Base-by-base conservation (phyloP, 2,888 invertebrate genomes). In the Teinopalpus imperialis region DNA sequence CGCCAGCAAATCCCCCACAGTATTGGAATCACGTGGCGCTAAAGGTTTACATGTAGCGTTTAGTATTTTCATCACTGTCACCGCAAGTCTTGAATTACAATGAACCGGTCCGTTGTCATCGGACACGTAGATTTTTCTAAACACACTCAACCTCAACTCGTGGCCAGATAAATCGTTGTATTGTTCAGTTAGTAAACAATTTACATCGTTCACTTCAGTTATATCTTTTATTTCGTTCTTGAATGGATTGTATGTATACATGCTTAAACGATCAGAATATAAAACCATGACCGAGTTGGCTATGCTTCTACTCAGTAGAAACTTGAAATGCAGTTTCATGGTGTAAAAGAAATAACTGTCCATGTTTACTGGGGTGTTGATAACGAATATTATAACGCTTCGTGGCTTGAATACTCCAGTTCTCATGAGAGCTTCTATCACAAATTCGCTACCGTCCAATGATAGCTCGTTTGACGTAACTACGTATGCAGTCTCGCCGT, bases 161-260 rank as follows among this genome's bases (percentile, higher is more conserved):
- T 69, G 58, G 1, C 82, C 82, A 51, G 75, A 66, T 3, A 87
- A 64, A 52, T 88, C 73, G 14, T 76, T 53, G 39, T 82, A 85
- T 48, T 80, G 81, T 5, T 54, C 52, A 6, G 53, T 34, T 10
- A 87, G 57, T 2, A 77, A 56, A 0, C 39, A 32, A 4, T 62
- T 61, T 0, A 83, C 69, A 35, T 90, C 76, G 24, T 79, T 68
- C 2, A 83, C 74, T 26, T 72, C 48, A 6, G 81, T 80, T 12
- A 88, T 68, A 32, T 89, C 82, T 26, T 66, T 63, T 23, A 90
- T 76, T 53, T 80, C 57, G 13, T 81, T 58, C 0, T 72, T 65
- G 49, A 90, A 91, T 0, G 89, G 90, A 56, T 90, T 90, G 51
- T 90, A 91, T 0, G 83, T 79, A 51, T 83, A 91, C 39, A 89